phyloP scores from a whole-genome alignment of 2,888 invertebrate genomes.

The Meandrusa payeni region DNA sequence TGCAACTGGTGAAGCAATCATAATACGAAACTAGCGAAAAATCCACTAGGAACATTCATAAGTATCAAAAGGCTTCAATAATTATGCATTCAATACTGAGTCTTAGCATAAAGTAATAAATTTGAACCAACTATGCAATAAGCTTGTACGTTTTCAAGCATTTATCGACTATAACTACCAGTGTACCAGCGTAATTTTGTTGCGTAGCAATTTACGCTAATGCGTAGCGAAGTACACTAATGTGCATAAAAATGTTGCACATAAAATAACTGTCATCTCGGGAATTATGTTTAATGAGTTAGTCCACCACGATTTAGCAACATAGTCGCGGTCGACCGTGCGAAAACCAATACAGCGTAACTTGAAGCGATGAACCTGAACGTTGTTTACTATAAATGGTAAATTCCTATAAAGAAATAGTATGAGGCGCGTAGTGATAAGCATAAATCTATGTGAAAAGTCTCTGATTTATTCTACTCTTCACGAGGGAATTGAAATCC shows the following conservation, averaged over 20 bases:
- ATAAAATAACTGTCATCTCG: slow-evolving; percentile 1
- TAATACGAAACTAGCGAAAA: no score
- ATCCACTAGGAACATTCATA: no score
- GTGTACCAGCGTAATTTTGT: not conserved
- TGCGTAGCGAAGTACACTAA: slow-evolving; percentile 7
- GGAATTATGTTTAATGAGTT: slow-evolving; percentile 20
- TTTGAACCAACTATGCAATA: slow-evolving; percentile 4
- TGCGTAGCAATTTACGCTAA: slow-evolving; percentile 8
- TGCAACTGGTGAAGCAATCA: no score
- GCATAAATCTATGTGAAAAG: slow-evolving; percentile 1
- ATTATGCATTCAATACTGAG: no score
- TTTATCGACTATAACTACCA: slow-evolving; percentile 9
- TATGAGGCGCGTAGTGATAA: not conserved
- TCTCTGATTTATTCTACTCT: slow-evolving; percentile 4
- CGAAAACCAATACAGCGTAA: slow-evolving; percentile 6
- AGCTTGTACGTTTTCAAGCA: slow-evolving; percentile 1
- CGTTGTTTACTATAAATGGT: slow-evolving; percentile 11
- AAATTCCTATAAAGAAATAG: slow-evolving; percentile 13
- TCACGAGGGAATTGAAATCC: slow-evolving; percentile 4
- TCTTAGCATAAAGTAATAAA: no score
- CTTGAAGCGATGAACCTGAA: slow-evolving; percentile 11
- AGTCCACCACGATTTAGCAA: slow-evolving; percentile 3
- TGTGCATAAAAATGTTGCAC: slow-evolving; percentile 10
- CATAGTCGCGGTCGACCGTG: slow-evolving; percentile 13
- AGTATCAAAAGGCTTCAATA: no score